Conservation (phyloP, 1,140 invertebrate species). For the Aphelenchoides besseyi region DNA sequence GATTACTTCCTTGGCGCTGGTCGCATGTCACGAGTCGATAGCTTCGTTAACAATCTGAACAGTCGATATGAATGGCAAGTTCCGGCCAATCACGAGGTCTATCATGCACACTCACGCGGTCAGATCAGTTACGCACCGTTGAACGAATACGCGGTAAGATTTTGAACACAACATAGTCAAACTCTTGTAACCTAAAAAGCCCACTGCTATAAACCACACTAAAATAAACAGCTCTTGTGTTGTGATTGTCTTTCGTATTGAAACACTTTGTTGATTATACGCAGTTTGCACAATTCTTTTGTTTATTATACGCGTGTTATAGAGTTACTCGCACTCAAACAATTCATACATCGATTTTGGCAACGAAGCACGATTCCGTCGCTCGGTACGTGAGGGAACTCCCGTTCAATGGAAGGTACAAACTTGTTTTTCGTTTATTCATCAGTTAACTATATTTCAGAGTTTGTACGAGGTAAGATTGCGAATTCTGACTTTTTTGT, state of each 20-base stretch:
- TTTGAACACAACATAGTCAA: conserved; percentile 14
- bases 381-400: not conserved
- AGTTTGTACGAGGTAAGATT: not conserved
- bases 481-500: not conserved
- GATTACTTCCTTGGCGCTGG: conserved; percentile 56
- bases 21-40: conserved; percentile 59
- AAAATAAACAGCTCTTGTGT: not conserved
- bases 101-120: conserved; percentile 52
- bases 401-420: not conserved
- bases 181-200: no score
- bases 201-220: no score
- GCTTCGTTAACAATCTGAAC: conserved; percentile 57
- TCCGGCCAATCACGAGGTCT: conserved; percentile 54
- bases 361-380: not conserved
- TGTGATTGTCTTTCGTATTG: not conserved
- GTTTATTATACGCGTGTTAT: conserved; percentile 14
- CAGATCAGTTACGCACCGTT: conserved; percentile 52
- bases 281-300: not conserved
- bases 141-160: conserved; percentile 54
- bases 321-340: conserved; percentile 38
- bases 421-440: not conserved
- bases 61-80: conserved; percentile 57
- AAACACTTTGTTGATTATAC: not conserved
- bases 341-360: conserved; percentile 41
- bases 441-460: not conserved